Evolutionary conservation across 2,113 vertebrate species (phyloP).

Genomic region (Leiothrix lutea): DNA sequence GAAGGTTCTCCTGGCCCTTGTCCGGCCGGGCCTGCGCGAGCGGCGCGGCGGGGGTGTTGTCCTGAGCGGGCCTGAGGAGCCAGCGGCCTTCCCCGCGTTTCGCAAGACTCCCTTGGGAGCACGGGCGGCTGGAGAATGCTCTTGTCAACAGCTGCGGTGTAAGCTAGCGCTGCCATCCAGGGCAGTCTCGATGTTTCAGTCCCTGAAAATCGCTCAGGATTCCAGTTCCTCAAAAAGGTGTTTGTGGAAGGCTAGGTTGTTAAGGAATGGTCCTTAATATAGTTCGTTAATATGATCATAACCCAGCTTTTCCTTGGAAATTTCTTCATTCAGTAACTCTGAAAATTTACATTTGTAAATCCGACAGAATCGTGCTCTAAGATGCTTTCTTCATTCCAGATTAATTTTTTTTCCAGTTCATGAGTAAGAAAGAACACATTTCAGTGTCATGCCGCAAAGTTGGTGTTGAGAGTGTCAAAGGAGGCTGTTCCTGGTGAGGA

Average conservation of each 20-base stretch:
- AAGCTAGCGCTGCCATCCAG: not conserved
- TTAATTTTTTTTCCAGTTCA: not conserved
- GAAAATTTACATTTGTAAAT: not conserved
- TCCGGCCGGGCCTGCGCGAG: not conserved
- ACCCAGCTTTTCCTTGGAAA: accelerated
- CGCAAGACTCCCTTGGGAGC: not conserved
- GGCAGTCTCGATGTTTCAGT: not conserved
- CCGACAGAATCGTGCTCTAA: not conserved
- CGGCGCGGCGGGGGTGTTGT: not conserved
- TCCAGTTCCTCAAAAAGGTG: not conserved
- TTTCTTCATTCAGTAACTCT: not conserved
- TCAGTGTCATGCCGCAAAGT: not conserved
- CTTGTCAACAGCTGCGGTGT: not conserved
- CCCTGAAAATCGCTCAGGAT: not conserved
- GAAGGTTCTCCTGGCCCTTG: not conserved
- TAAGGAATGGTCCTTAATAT: not conserved
- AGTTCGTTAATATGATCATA: not conserved
- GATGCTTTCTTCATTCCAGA: not conserved
- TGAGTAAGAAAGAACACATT: accelerated
- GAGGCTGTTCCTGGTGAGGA: not conserved
- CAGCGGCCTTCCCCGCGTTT: not conserved
- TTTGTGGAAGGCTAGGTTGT: not conserved
- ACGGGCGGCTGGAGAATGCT: not conserved
- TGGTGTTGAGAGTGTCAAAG: not conserved
- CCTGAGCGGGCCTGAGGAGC: not conserved